Percentiles rank a stretch among this genome's conserved stretches.
phyloP scores from a whole-genome alignment of 2,113 vertebrate species.

The Gallinago media region DNA sequence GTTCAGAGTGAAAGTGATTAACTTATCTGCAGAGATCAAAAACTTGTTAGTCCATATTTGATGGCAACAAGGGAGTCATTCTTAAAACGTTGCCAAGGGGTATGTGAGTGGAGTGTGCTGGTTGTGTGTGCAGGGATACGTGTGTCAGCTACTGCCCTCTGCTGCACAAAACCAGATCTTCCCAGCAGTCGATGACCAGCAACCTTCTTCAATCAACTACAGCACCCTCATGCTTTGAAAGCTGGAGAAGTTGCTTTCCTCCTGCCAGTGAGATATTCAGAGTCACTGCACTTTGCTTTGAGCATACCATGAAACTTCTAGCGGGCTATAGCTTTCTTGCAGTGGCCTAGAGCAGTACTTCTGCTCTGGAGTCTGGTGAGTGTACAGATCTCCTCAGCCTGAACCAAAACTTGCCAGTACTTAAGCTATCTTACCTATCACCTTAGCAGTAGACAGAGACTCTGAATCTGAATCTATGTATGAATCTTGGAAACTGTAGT shows the following conservation, averaged over 20 bases:
- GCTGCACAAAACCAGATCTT: not conserved
- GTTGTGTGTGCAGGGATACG: fast-evolving
- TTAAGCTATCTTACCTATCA: not conserved
- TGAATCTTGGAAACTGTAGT: not conserved
- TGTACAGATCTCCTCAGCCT: not conserved
- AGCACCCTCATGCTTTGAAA: fast-evolving
- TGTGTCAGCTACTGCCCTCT: constrained; percentile 34
- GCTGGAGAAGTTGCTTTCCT: not conserved
- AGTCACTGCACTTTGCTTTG: not conserved
- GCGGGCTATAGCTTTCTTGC: not conserved
- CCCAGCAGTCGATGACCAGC: not conserved
- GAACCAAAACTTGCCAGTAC: not conserved
- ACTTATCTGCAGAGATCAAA: not conserved
- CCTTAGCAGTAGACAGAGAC: not conserved
- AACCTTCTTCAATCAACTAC: not conserved
- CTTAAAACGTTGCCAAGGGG: too few relatives aligned
- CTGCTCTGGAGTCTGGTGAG: not conserved
- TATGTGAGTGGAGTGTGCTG: too few relatives aligned
- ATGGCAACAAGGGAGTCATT: not conserved
- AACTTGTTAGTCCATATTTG: not conserved
- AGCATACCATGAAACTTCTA: not conserved
- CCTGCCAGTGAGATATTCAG: not conserved
- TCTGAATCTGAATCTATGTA: not conserved
- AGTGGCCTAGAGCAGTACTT: not conserved
- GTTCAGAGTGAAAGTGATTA: not conserved